A percentile compares a stretch with the other conserved stretches of the same genome.
phyloP scores from a whole-genome alignment of 2,888 invertebrate species.

The Leucozona laternaria region DNA sequence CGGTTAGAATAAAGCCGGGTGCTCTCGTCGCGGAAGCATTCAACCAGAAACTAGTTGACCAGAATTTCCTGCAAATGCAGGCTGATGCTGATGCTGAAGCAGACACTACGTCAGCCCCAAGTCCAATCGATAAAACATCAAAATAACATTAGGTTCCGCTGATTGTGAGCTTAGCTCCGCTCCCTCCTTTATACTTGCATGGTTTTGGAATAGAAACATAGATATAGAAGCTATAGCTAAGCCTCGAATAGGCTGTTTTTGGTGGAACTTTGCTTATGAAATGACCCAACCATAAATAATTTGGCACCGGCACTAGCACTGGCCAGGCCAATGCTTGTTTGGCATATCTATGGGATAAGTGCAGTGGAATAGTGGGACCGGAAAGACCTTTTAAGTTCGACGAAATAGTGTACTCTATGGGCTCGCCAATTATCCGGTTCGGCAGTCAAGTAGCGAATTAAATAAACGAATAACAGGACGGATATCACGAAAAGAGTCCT shows the following conservation, averaged over 20 bases:
- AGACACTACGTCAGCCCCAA: slow-evolving; percentile 1
- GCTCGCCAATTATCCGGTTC: slow-evolving; percentile 62
- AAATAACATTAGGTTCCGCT: slow-evolving; percentile 67
- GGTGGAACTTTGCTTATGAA: slow-evolving; percentile 59
- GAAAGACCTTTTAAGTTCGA: slow-evolving; percentile 18
- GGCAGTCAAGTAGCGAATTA: slow-evolving; percentile 59
- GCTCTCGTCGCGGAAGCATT: slow-evolving; percentile 34
- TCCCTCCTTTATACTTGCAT: neutral
- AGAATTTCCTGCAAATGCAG: slow-evolving; percentile 32
- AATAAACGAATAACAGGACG: slow-evolving; percentile 64
- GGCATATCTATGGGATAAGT: slow-evolving; percentile 10
- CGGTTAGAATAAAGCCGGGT: slow-evolving; percentile 41
- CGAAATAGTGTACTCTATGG: slow-evolving; percentile 39
- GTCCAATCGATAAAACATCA: slow-evolving; percentile 60
- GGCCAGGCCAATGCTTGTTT: slow-evolving; percentile 40
- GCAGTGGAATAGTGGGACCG: slow-evolving; percentile 11
- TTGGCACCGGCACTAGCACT: too few species aligned
- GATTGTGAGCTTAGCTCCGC: slow-evolving; percentile 35
- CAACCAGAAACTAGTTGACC: slow-evolving; percentile 42
- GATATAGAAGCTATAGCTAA: neutral
- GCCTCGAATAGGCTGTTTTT: slow-evolving; percentile 21
- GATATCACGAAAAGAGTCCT: slow-evolving; percentile 45
- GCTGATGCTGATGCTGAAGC: too few species aligned
- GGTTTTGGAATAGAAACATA: neutral
- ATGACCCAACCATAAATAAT: slow-evolving; percentile 73